Evolutionary conservation across 2,113 vertebrate species (phyloP), one percentile per base, ranked within the genome.

Genomic region (Corythoichthys haematopterus): DNA sequence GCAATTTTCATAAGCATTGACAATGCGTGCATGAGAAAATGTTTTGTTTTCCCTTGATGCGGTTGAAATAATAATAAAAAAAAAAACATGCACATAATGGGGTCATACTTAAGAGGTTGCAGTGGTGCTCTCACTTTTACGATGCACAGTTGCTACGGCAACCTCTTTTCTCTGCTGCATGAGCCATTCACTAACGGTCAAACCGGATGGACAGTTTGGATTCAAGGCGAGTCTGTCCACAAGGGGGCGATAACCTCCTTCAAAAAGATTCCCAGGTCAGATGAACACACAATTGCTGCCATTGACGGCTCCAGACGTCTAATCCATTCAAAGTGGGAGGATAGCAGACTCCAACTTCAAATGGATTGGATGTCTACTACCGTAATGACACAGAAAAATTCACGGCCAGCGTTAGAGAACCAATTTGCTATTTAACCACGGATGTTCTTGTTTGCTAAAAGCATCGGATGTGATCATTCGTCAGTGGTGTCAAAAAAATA

Each of bases 71-170:
- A 40, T 38, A 59, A 37, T 37, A 43, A 16, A 16, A 15, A 52
- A n/a, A 7, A n/a, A 52, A 6, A n/a, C 43, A 20, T 61, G 60
- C 20, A 13, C 11, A 62, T 62, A 46, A 45, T 46, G 40, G 74
- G 81, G 79, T 80, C 65, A 69, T 12, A 74, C 72, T 82, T 70
- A 78, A 75, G 76, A 80, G 77, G 64, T 59, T 83, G 14, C 2
- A 11, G n/a, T 6, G 60, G 40, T 46, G 11, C 43, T 14, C 13
- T 76, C 67, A 69, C 77, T 76, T 84, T 77, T 61, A 71, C 81
- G 68, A 74, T 87, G 74, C 80, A 74, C 83, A 77, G 88, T 90
- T 88, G 82, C 88, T 79, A 90, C 20, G 84, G 85, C 84, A 89
- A 89, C 88, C 74, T 36, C 16, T 78, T 87, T 46, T 82, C 77